Percentiles rank a stretch among this genome's conserved stretches.
Conservation (phyloP, 2,797 vertebrate species). For the Hippoglossus hippoglossus region DNA sequence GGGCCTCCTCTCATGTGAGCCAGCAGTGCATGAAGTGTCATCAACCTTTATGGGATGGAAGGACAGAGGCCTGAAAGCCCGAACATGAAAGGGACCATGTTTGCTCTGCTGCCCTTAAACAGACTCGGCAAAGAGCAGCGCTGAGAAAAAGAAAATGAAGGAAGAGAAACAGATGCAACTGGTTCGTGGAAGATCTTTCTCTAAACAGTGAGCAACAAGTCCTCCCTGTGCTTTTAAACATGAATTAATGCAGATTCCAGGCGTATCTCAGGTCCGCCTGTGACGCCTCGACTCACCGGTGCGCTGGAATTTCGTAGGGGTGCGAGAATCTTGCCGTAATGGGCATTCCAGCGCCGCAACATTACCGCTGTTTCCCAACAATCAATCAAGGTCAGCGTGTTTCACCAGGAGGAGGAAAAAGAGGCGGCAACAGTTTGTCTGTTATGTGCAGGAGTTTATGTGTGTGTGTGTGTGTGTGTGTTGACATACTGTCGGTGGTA, state of each 20-base stretch:
- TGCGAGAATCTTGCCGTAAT: conserved; percentile 83
- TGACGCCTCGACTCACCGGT: conserved; percentile 78
- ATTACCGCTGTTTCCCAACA: conserved; percentile 80
- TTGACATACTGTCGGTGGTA: conserved; percentile 10
- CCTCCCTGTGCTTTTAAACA: conserved; percentile 83
- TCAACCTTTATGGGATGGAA: conserved; percentile 80
- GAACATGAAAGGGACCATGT: conserved; percentile 79
- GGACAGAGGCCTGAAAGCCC: conserved; percentile 75
- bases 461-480: background rate
- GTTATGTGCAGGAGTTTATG: conserved; percentile 10
- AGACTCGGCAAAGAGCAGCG: conserved; percentile 54
- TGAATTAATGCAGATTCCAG: conserved; percentile 85
- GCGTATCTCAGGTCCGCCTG: conserved; percentile 75
- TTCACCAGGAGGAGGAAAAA: conserved; percentile 48
- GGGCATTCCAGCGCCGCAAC: conserved; percentile 81
- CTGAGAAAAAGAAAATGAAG: conserved; percentile 4
- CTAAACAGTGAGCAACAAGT: conserved; percentile 79
- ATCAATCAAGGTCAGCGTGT: conserved; percentile 78
- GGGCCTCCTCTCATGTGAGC: conserved; percentile 67
- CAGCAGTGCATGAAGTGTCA: conserved; percentile 71
- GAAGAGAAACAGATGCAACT: conserved; percentile 56
- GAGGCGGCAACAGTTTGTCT: conserved; percentile 24
- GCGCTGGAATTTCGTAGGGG: conserved; percentile 84
- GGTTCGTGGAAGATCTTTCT: conserved; percentile 71
- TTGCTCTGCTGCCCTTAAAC: conserved; percentile 81